Base-by-base conservation (phyloP, 1,140 invertebrate species). In the Orius laevigatus region DNA sequence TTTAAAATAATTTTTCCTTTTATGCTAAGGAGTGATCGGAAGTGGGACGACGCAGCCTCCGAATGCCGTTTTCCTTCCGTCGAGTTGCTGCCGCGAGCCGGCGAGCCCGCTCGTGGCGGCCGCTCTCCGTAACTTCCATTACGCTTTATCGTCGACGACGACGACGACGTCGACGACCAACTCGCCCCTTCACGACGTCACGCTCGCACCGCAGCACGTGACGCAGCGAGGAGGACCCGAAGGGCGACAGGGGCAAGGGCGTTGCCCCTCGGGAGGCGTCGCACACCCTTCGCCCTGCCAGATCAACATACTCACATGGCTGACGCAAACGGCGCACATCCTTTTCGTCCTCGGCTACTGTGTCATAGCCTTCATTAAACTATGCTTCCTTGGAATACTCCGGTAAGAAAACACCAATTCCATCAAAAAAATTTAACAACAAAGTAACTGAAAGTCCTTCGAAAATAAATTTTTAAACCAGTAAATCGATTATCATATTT, bases 321-420 rank as follows among this genome's bases (percentile, higher is more conserved):
- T 89, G 14, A 69, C 77, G 48, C 72, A 78, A 57, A 84, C 79
- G 5, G 81, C 82, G 5, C 84, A 88, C 57, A 66, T 84, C 19
- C 70, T 90, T 6, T 85, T 86, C 57, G 82, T 91, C 14, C 63
- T 89, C 39, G 84, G 85, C 6, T 89, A 87, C 63, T 91, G 87
- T 64, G 85, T 91, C 33, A 81, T 90, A 51, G 81, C 85, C 48
- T 90, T 90, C 65, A 72, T 88, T 40, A 91, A 91, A 66, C 68
- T 89, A 55, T 89, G 84, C 67, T 91, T 90, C 69, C 73, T 89
- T 25, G 84, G 83, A 19, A 89, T 91, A 57, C 69, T 91, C 32
- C 64, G 70, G 50, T 73, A 64, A 57, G 65, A 64, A 46, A 11
- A 6, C 11, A 16, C 5, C 9, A n/a, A n/a, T n/a, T n/a, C n/a